Percentiles rank a stretch among this genome's conserved stretches.
phyloP scores from a whole-genome alignment of 2,888 invertebrate species.

The Drosophila multiciliata region DNA sequence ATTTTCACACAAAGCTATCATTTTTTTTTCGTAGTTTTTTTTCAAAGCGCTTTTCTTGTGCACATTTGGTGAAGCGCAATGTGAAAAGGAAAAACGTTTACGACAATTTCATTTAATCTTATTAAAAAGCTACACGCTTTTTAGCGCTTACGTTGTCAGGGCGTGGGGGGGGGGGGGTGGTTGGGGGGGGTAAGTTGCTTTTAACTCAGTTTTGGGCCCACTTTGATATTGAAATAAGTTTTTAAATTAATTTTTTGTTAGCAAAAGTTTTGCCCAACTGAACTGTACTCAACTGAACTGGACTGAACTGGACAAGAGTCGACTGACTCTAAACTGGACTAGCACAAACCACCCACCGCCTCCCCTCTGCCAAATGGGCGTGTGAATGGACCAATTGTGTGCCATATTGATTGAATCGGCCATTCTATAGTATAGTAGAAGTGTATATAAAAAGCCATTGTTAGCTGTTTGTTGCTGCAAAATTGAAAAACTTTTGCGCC shows the following conservation, averaged over 20 bases:
- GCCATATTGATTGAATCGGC: conserved; percentile 74
- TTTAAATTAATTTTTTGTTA: conserved; percentile 78
- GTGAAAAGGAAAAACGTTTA: conserved; percentile 61
- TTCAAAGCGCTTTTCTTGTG: conserved; percentile 6
- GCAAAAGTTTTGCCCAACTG: conserved; percentile 63
- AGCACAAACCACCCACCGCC: not conserved
- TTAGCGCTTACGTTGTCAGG: conserved; percentile 30
- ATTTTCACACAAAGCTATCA: conserved; percentile 44
- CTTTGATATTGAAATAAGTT: conserved; percentile 79
- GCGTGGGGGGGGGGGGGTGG: not conserved
- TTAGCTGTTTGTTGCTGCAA: conserved; percentile 74
- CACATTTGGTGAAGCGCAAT: conserved; percentile 11
- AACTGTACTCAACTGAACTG: conserved; percentile 48
- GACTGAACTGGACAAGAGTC: conserved; percentile 20
- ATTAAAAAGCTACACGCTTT: conserved; percentile 76
- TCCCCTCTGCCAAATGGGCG: conserved; percentile 64
- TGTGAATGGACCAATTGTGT: conserved; percentile 77
- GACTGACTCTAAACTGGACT: conserved; percentile 7
- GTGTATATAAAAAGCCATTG: conserved; percentile 66
- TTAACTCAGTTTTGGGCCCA: conserved; percentile 45
- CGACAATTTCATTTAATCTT: conserved; percentile 81
- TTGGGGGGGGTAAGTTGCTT: not conserved
- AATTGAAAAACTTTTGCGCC: conserved; percentile 74
- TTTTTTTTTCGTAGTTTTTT: conserved; percentile 12
- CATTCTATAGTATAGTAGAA: conserved; percentile 18